These are phyloP conservation scores for Syritta pipiens DNA, from an alignment of 2,888 invertebrate genomes.

Conservation along the genomic window DNA sequence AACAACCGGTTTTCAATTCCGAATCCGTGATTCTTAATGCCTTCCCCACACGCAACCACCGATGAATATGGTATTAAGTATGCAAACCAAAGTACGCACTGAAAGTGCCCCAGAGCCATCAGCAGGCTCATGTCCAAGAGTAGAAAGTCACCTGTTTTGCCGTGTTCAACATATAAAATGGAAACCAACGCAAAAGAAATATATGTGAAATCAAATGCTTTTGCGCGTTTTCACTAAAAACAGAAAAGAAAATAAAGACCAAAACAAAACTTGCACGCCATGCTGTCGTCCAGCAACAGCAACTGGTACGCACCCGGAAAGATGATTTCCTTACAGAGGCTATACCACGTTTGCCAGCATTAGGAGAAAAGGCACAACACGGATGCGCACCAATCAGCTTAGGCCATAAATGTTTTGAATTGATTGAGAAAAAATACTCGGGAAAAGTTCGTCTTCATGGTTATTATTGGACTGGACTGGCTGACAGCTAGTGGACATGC, in stretches of 20 bases:
- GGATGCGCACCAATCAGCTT: conserved; percentile 53
- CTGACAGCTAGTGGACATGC: too few relatives aligned
- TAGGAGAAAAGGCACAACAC: conserved; percentile 57
- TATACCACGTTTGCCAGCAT: conserved; percentile 31
- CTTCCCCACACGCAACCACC: conserved; percentile 48
- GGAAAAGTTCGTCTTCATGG: too few relatives aligned
- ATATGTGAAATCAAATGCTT: conserved; percentile 37
- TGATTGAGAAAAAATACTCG: too few relatives aligned
- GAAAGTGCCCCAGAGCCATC: conserved; percentile 40
- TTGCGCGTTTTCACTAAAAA: conserved; percentile 49
- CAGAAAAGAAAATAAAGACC: conserved; percentile 1
- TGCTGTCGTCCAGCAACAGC: neutral
- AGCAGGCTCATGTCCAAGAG: conserved; percentile 38
- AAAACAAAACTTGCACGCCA: conserved; percentile 15
- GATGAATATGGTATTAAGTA: conserved; percentile 12
- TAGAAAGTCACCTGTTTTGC: conserved; percentile 62
- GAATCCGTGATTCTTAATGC: conserved; percentile 46
- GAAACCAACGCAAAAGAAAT: conserved; percentile 21
- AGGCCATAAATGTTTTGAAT: conserved; percentile 54
- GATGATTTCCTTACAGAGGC: conserved; percentile 56
- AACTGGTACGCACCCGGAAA: conserved; percentile 59
- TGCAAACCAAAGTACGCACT: conserved; percentile 53
- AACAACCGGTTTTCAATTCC: conserved; percentile 34
- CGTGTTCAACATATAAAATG: conserved; percentile 41
- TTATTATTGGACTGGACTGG: too few relatives aligned